A percentile compares a stretch with the other conserved stretches of the same genome.
These are phyloP conservation scores for Mystacides longicornis DNA, from an alignment of 2,888 invertebrate species.

Conservation along the genomic window DNA sequence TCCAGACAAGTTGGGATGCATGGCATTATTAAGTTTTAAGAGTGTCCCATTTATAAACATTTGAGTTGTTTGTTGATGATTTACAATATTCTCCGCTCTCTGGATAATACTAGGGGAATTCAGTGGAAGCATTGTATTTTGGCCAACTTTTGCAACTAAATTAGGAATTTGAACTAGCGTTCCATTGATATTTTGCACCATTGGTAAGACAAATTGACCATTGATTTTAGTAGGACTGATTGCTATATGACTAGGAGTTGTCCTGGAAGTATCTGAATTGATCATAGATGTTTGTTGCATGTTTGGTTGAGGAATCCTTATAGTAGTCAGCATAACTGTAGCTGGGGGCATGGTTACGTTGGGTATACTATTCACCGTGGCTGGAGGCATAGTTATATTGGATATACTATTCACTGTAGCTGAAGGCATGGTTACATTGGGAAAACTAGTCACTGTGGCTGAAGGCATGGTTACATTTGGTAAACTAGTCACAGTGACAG, in stretches of 20 bases:
- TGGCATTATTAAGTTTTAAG: constrained; percentile 42
- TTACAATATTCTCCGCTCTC: constrained; percentile 17
- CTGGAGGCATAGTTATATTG: constrained; percentile 9
- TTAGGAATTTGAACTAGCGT: constrained; percentile 56
- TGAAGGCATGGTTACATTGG: constrained; percentile 3
- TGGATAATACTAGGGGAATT: constrained; percentile 15
- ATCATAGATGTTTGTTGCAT: constrained; percentile 33
- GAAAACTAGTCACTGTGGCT: background rate
- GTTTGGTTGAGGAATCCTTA: constrained; percentile 50
- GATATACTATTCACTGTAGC: constrained; percentile 11
- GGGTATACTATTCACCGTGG: constrained; percentile 37
- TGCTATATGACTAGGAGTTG: constrained; percentile 24
- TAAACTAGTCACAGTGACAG: background rate
- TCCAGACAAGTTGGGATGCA: constrained; percentile 37
- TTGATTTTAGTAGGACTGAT: constrained; percentile 43
- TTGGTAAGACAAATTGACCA: constrained; percentile 51
- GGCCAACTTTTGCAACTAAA: constrained; percentile 49
- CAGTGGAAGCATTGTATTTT: constrained; percentile 45
- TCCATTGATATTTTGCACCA: constrained; percentile 52
- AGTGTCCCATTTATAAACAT: constrained; percentile 48
- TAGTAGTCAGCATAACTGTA: constrained; percentile 50
- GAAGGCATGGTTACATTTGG: background rate
- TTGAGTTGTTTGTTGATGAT: constrained; percentile 35
- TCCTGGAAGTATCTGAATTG: constrained; percentile 6
- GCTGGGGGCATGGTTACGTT: constrained; percentile 48